These are phyloP conservation scores for Monarcha castaneiventris DNA, from an alignment of 2,113 vertebrate genomes.

Conservation along the genomic window DNA sequence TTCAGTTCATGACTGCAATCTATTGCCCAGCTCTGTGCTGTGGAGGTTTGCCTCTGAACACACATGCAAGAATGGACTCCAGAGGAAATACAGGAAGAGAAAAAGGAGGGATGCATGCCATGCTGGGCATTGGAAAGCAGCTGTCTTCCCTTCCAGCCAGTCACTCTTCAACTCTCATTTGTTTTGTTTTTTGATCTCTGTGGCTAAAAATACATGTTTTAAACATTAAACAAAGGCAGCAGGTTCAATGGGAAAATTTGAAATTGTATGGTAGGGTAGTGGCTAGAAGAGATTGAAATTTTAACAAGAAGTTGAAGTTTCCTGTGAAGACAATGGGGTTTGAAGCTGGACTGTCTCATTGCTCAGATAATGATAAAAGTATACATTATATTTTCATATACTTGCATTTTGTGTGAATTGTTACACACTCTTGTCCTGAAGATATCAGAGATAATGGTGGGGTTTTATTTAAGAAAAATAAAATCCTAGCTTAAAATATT, in stretches of 20 bases:
- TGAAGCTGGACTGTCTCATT: not conserved
- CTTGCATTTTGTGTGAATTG: not conserved
- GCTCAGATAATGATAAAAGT: not conserved
- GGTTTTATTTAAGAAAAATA: not conserved
- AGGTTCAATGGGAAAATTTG: not conserved
- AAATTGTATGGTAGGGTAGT: not conserved
- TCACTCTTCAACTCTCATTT: not conserved
- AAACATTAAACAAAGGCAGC: not conserved
- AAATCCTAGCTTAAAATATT: not conserved
- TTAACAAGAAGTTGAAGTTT: not conserved
- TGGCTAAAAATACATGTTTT: not conserved
- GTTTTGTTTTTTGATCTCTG: not conserved
- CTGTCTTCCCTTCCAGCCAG: not conserved
- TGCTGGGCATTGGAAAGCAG: not conserved
- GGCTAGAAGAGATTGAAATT: not conserved
- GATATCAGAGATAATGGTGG: not conserved
- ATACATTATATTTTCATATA: not conserved
- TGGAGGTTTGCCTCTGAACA: not conserved
- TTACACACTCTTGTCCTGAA: not conserved
- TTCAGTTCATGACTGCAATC: not conserved
- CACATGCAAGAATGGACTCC: rapidly evolving
- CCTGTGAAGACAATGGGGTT: not conserved
- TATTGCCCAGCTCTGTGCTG: not conserved
- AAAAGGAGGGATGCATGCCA: not conserved
- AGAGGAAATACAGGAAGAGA: not conserved